These are phyloP conservation scores for Oncorhynchus gorbuscha DNA, from an alignment of 2,113 vertebrate genomes.

Conservation along the genomic window DNA sequence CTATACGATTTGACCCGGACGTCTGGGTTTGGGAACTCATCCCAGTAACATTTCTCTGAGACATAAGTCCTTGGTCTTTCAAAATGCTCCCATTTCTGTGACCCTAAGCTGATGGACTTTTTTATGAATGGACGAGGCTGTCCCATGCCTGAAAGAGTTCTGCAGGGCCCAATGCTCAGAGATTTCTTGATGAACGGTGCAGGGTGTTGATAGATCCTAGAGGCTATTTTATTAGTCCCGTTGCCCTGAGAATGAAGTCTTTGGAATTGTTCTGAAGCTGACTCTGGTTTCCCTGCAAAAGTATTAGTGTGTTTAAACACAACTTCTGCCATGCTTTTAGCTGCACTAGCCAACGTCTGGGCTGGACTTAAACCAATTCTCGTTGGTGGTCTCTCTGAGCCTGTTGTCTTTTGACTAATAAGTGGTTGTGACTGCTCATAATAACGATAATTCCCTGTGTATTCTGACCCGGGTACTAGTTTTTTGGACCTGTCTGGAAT, in stretches of 20 bases:
- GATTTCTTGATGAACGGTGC: slow-evolving; percentile 76
- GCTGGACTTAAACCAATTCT: slow-evolving; percentile 46
- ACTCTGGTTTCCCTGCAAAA: slow-evolving; percentile 44
- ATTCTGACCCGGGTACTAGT: slow-evolving; percentile 38
- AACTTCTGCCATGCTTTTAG: slow-evolving; percentile 60
- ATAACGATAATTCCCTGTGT: slow-evolving; percentile 63
- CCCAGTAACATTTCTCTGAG: slow-evolving; percentile 72
- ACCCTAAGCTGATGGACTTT: slow-evolving; percentile 76
- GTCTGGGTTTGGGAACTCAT: slow-evolving; percentile 64
- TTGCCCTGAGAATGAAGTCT: slow-evolving; percentile 61
- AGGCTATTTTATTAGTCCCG: slow-evolving; percentile 66
- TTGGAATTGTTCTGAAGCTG: slow-evolving; percentile 55
- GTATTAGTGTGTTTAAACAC: slow-evolving; percentile 55
- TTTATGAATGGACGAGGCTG: slow-evolving; percentile 67
- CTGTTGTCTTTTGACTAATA: slow-evolving; percentile 25
- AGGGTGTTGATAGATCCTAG: slow-evolving; percentile 70
- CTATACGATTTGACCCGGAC: slow-evolving; percentile 68
- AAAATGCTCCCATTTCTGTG: slow-evolving; percentile 72
- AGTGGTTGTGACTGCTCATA: slow-evolving; percentile 57
- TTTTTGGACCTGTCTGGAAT: slow-evolving; percentile 49
- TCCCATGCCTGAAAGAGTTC: slow-evolving; percentile 60
- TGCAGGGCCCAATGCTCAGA: slow-evolving; percentile 67
- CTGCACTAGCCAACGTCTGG: slow-evolving; percentile 60
- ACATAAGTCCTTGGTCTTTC: slow-evolving; percentile 68
- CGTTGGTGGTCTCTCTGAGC: slow-evolving; percentile 42